Conservation (phyloP, 92 coral and sea anemone species). For the Porites cylindrica region DNA sequence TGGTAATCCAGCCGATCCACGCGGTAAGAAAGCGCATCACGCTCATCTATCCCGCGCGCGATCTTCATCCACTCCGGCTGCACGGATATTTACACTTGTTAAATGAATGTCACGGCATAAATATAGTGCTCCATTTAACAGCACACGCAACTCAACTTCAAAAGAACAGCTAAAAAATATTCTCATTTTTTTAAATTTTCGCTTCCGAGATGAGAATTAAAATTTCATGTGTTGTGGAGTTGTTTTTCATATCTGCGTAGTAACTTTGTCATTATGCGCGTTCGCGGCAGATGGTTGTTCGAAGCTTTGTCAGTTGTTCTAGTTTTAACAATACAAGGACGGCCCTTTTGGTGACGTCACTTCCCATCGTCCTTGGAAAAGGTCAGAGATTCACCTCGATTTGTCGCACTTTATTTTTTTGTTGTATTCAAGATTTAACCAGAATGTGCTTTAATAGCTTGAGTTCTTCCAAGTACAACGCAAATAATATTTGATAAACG, state of each 20-base stretch:
- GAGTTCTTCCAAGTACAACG: too few species aligned
- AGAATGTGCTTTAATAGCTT: too few species aligned
- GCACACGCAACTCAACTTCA: conserved; percentile 1
- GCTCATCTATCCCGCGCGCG: background rate
- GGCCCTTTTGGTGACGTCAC: conserved; percentile 86
- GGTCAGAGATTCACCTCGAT: conserved; percentile 18
- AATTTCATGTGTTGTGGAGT: conserved; percentile 66
- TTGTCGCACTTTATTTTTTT: background rate
- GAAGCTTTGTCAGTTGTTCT: conserved; percentile 72
- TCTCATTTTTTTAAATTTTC: conserved; percentile 32
- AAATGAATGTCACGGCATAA: conserved; percentile 10
- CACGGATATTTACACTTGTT: background rate
- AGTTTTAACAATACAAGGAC: conserved; percentile 63
- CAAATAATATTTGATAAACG: too few species aligned
- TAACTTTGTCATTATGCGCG: conserved; percentile 55
- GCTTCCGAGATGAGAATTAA: conserved; percentile 68
- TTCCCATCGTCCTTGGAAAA: conserved; percentile 68
- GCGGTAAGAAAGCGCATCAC: too few species aligned
- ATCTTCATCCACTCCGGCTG: background rate
- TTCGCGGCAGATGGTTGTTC: conserved; percentile 83
- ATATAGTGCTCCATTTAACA: background rate
- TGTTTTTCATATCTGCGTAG: conserved; percentile 61
- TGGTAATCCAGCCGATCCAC: too few species aligned
- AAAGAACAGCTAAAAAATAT: conserved; percentile 8
- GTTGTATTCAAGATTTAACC: background rate